Conservation (phyloP, 2,797 vertebrate species). For the Luscinia megarhynchos region DNA sequence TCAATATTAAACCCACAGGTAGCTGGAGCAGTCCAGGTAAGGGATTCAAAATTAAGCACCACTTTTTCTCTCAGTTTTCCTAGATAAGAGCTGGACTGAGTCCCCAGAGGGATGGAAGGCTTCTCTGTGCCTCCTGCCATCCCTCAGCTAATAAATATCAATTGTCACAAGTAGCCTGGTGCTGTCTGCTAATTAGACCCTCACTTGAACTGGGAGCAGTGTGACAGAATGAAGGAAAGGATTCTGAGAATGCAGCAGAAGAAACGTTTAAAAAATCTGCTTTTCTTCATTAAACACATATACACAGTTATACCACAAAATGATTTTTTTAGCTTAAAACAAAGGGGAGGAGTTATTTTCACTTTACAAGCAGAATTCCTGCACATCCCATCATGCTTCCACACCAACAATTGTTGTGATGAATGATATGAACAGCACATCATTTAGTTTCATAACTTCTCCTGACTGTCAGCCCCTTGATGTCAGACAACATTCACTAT, state of each 20-base stretch:
- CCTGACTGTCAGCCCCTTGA: neutral
- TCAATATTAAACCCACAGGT: neutral
- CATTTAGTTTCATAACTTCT: neutral
- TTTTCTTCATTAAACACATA: neutral
- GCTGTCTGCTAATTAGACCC: constrained; percentile 36
- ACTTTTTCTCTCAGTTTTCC: neutral
- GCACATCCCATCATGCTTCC: neutral
- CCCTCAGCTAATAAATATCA: constrained; percentile 23
- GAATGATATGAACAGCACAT: neutral
- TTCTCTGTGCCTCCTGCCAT: neutral
- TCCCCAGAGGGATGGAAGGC: neutral
- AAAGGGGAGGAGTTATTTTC: neutral
- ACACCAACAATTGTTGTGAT: neutral
- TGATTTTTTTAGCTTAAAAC: neutral
- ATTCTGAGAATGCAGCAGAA: neutral
- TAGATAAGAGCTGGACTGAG: neutral
- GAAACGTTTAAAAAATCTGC: neutral
- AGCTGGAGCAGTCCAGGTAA: neutral
- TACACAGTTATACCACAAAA: rapidly evolving
- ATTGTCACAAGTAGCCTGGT: constrained; percentile 1
- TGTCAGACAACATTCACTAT: neutral
- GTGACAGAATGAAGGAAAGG: neutral
- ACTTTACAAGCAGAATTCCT: neutral
- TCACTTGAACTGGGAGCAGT: neutral
- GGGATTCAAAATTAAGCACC: neutral